Evolutionary conservation across 2,888 invertebrate genomes (phyloP), one percentile per base, ranked within the genome.

Genomic region (Cordilura impudica): DNA sequence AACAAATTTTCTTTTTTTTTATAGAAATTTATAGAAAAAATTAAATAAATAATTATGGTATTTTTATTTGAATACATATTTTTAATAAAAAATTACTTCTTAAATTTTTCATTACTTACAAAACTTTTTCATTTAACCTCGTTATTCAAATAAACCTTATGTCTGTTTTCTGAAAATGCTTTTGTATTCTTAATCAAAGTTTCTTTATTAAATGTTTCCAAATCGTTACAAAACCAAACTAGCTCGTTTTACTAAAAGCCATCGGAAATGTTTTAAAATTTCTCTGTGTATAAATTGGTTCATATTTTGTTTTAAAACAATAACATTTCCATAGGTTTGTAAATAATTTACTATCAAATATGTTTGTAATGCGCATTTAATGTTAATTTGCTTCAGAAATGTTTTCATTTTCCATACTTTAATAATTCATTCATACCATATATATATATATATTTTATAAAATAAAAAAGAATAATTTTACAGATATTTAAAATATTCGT

Each of bases 401-500:
- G n/a, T 39, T 31, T 58, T 70, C 29, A 70, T 70, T 58, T 21
- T 21, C 43, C 29, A 58, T 51, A 65, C 16, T n/a, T n/a, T n/a
- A n/a, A n/a, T n/a, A n/a, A n/a, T n/a, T n/a, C n/a, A n/a, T n/a
- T n/a, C n/a, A n/a, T n/a, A n/a, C n/a, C n/a, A n/a, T n/a, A n/a
- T n/a, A n/a, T n/a, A n/a, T n/a, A n/a, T 47, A 45, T 12, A 43
- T 23, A 63, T 63, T 63, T 47, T 35, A 43, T 47, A 21, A n/a
- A 7, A 19, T 26, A 75, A 45, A 45, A 56, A 23, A 26, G 10
- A 29, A 67, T 35, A 54, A 54, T 58, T 51, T 70, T 74, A 60
- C 76, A 76, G 76, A 76, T 51, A 31, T 65, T 51, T 5, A 43
- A 63, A 35, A n/a, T 43, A 12, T 56, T 70, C 58, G 76, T 70